These are phyloP conservation scores for Lycophotia porphyrea DNA, from an alignment of 2,888 invertebrate genomes.

Conservation along the genomic window DNA sequence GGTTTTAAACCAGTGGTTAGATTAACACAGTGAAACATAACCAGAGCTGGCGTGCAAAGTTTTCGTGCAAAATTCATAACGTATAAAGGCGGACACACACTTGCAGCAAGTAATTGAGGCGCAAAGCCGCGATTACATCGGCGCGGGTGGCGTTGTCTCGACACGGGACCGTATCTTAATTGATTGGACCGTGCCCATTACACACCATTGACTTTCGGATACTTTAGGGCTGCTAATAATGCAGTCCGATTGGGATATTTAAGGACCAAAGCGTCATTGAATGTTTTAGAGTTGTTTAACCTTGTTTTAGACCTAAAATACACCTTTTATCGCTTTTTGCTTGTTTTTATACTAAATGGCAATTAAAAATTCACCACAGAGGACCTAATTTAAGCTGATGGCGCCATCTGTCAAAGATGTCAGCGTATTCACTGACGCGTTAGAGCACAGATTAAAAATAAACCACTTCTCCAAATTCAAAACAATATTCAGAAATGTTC, in stretches of 20 bases:
- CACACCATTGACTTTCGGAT: conserved; percentile 75
- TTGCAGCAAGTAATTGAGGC: conserved; percentile 70
- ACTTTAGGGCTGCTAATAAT: conserved; percentile 73
- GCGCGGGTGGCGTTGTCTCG: conserved; percentile 72
- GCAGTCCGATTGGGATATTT: conserved; percentile 34
- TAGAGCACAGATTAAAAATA: neutral
- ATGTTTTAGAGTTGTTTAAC: conserved; percentile 15
- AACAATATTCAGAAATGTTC: neutral
- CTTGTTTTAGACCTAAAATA: conserved; percentile 10
- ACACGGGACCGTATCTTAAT: conserved; percentile 72
- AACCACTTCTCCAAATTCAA: conserved; percentile 9
- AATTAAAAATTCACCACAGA: conserved; percentile 10
- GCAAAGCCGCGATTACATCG: conserved; percentile 71
- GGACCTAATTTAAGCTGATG: conserved; percentile 22
- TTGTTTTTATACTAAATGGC: conserved; percentile 15
- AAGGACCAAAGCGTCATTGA: conserved; percentile 31
- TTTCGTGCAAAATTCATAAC: conserved; percentile 53
- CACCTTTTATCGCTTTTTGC: neutral
- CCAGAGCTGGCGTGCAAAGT: conserved; percentile 49
- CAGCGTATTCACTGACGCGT: neutral
- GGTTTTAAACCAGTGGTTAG: conserved; percentile 34
- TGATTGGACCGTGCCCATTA: conserved; percentile 77
- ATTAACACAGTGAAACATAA: conserved; percentile 30
- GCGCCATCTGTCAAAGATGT: conserved; percentile 12
- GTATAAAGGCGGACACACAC: conserved; percentile 62